These are phyloP conservation scores for Poeciliopsis occidentalis DNA, from an alignment of 2,113 vertebrate species.

Conservation along the genomic window DNA sequence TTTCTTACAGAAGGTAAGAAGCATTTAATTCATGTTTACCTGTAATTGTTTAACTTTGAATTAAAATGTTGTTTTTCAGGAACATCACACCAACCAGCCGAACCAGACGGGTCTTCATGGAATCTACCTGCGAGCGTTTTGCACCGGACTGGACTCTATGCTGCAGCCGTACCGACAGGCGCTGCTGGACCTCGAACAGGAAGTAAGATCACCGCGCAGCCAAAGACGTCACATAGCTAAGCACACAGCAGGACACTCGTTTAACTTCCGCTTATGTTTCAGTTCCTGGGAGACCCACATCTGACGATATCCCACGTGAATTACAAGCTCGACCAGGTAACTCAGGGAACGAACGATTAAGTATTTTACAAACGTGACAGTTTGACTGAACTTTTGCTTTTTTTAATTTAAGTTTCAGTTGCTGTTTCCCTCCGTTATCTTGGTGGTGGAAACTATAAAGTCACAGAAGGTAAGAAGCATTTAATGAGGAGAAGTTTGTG, in stretches of 20 bases:
- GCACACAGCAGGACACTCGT: neutral
- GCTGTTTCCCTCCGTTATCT: slow-evolving; percentile 96
- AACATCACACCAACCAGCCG: slow-evolving; percentile 87
- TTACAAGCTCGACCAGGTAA: slow-evolving; percentile 96
- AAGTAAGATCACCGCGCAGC: slow-evolving; percentile 76
- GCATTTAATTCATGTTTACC: no score
- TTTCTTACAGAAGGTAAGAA: no score
- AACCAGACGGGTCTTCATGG: slow-evolving; percentile 89
- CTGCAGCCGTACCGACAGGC: slow-evolving; percentile 95
- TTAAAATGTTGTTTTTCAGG: slow-evolving; percentile 72
- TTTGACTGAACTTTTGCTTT: slow-evolving; percentile 1
- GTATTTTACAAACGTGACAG: neutral
- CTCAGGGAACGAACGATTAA: neutral
- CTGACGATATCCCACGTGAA: slow-evolving; percentile 96
- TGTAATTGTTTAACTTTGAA: no score
- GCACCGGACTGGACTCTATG: slow-evolving; percentile 93
- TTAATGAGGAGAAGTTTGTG: neutral
- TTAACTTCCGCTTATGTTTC: slow-evolving; percentile 60
- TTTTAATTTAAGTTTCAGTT: slow-evolving; percentile 87
- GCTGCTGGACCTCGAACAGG: slow-evolving; percentile 94
- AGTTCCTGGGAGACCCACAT: slow-evolving; percentile 97
- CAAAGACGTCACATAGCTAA: neutral
- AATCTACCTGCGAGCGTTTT: slow-evolving; percentile 95
- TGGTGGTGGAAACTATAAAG: slow-evolving; percentile 95
- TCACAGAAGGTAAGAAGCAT: slow-evolving; percentile 88